Percentiles rank a stretch among this genome's conserved stretches.
Evolutionary conservation across 2,797 vertebrate genomes (phyloP).

Genomic region (Sebastolobus altivelis): DNA sequence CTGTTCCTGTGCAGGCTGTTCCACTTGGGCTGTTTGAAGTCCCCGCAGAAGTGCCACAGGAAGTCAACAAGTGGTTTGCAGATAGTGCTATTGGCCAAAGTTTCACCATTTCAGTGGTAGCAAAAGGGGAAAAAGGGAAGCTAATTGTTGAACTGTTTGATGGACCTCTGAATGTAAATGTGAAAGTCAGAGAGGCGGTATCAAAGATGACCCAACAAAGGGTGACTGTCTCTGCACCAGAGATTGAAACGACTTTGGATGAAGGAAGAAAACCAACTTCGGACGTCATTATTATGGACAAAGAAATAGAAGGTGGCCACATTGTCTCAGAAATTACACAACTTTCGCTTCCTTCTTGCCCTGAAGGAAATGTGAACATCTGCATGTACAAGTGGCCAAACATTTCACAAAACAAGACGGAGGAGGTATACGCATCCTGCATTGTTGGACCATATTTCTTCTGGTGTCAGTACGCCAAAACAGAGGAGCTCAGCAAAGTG

Average conservation of each 20-base stretch:
- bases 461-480: constrained; percentile 88
- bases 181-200: constrained; percentile 81
- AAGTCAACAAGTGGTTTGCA: constrained; percentile 89
- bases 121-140: constrained; percentile 86
- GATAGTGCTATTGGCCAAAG: constrained; percentile 73
- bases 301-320: constrained; percentile 56
- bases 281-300: constrained; percentile 80
- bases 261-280: constrained; percentile 52
- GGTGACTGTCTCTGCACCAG: neutral
- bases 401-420: constrained; percentile 60
- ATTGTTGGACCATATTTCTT: constrained; percentile 89
- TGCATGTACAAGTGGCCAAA: constrained; percentile 65
- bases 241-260: neutral
- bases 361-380: constrained; percentile 17
- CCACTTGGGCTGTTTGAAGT: constrained; percentile 87
- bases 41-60: constrained; percentile 75
- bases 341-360: neutral
- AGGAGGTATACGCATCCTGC: constrained; percentile 84
- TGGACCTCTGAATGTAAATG: constrained; percentile 85
- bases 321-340: constrained; percentile 23
- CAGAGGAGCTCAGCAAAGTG: constrained; percentile 78
- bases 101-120: constrained; percentile 86
- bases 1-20: constrained; percentile 90
- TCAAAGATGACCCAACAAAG: constrained; percentile 33
- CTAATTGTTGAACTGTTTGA: constrained; percentile 89